Conservation (phyloP, 2,888 invertebrate species). For the Eulithis testata region DNA sequence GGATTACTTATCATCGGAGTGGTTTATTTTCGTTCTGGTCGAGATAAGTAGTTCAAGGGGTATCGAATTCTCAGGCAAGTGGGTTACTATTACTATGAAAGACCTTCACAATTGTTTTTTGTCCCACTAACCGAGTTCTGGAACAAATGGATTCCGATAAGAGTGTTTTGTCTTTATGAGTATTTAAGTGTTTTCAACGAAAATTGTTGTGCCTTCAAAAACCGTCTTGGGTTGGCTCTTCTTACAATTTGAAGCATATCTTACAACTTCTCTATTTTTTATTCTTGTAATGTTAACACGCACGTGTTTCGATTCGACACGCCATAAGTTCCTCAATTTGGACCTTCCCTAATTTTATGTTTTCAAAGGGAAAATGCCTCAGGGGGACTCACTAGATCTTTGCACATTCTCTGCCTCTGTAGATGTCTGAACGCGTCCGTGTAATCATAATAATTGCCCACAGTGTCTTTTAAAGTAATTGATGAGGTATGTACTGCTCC, state of each 20-base stretch:
- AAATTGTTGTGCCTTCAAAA: slow-evolving; percentile 28
- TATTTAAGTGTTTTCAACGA: slow-evolving; percentile 39
- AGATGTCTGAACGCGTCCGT: slow-evolving; percentile 18
- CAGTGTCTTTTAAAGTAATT: slow-evolving; percentile 39
- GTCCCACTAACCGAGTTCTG: slow-evolving; percentile 73
- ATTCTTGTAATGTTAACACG: slow-evolving; percentile 33
- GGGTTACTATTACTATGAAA: slow-evolving; percentile 70
- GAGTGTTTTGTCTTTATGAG: slow-evolving; percentile 42
- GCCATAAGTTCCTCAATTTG: slow-evolving; percentile 34
- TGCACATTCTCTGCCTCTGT: slow-evolving; percentile 14
- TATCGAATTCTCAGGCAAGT: slow-evolving; percentile 69
- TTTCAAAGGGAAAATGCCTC: slow-evolving; percentile 18
- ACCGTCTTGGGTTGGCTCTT: slow-evolving; percentile 10
- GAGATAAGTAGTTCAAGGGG: slow-evolving; percentile 73
- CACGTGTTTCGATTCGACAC: slow-evolving; percentile 34
- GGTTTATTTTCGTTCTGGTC: slow-evolving; percentile 52
- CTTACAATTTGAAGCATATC: slow-evolving; percentile 26
- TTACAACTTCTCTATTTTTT: slow-evolving; percentile 31
- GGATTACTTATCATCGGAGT: slow-evolving; percentile 47
- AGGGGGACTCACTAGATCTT: slow-evolving; percentile 21
- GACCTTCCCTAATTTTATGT: slow-evolving; percentile 44
- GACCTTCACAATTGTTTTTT: slow-evolving; percentile 68
- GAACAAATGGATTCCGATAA: slow-evolving; percentile 53
- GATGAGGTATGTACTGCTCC: slow-evolving; percentile 35
- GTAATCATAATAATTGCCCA: slow-evolving; percentile 35